Conservation (phyloP, 1,140 invertebrate genomes). For the Lepidurus packardi region DNA sequence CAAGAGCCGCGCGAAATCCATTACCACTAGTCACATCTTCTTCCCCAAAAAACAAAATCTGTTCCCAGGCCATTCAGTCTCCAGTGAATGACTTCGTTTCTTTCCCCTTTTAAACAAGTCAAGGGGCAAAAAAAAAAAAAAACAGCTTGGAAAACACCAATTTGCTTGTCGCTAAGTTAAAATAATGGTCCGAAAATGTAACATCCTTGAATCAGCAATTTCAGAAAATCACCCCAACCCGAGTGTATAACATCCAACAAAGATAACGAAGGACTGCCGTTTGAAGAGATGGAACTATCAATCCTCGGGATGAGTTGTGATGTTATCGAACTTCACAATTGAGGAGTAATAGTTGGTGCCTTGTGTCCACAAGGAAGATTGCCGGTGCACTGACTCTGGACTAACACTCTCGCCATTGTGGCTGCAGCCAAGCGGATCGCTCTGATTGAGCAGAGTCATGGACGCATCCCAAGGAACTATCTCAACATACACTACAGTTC, state of each 20-base stretch:
- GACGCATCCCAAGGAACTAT: neutral
- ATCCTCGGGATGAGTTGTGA: neutral
- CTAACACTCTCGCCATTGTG: neutral
- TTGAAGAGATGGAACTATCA: no score
- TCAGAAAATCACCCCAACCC: no score
- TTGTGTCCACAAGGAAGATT: neutral
- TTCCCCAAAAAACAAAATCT: neutral
- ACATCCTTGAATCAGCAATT: no score
- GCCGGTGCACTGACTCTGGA: slow-evolving; percentile 1
- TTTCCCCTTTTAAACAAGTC: neutral
- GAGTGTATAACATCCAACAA: no score
- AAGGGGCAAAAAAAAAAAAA: neutral
- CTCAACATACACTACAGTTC: neutral
- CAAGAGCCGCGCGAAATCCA: neutral
- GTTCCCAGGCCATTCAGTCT: neutral
- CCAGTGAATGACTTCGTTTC: neutral
- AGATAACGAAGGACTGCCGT: no score
- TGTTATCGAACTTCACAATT: neutral
- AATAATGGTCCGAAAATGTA: no score
- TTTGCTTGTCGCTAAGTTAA: neutral
- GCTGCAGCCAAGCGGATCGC: slow-evolving; percentile 6
- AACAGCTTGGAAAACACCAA: neutral
- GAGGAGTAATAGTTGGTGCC: neutral
- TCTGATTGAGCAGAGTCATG: neutral
- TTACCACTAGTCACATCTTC: neutral